Percentiles rank a stretch among this genome's conserved stretches.
Conservation (phyloP, 1,140 invertebrate genomes). For the Sarcophaga bullata region DNA sequence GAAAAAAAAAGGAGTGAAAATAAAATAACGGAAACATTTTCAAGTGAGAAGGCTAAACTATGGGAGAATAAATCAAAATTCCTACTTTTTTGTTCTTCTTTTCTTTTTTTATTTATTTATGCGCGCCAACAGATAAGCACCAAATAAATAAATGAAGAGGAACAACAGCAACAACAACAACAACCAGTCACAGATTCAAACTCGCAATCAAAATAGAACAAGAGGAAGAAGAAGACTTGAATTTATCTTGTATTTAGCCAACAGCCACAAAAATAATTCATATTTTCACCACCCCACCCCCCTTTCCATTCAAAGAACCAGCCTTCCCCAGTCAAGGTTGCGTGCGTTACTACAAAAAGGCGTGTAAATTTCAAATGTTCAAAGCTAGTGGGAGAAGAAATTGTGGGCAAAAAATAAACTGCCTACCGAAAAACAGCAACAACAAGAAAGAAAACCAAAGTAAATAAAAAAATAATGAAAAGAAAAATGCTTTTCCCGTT, state of each 20-base stretch:
- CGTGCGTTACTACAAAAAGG: neutral
- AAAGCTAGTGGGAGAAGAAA: too few species aligned
- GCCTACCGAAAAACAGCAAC: too few species aligned
- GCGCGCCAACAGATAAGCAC: conserved; percentile 14
- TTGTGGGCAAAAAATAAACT: too few species aligned
- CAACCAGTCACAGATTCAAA: neutral
- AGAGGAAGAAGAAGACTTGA: neutral
- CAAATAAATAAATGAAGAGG: conserved; percentile 4
- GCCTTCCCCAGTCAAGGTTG: neutral
- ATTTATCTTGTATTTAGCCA: neutral
- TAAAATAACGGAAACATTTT: neutral
- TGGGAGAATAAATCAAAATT: conserved; percentile 17
- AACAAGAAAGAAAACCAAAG: neutral
- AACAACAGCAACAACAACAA: neutral
- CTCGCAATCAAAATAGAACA: neutral
- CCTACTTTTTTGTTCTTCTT: too few species aligned
- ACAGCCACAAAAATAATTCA: neutral
- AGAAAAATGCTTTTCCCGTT: neutral
- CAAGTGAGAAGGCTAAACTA: conserved; percentile 10
- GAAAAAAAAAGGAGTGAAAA: neutral
- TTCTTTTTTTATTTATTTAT: neutral
- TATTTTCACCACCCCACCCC: neutral
- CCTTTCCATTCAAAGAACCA: neutral
- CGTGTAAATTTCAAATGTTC: neutral
- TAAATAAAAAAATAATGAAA: neutral